Percentiles rank a stretch among this genome's conserved stretches.
Conservation (phyloP, 2,113 vertebrate species). For the Elgaria multicarinata region DNA sequence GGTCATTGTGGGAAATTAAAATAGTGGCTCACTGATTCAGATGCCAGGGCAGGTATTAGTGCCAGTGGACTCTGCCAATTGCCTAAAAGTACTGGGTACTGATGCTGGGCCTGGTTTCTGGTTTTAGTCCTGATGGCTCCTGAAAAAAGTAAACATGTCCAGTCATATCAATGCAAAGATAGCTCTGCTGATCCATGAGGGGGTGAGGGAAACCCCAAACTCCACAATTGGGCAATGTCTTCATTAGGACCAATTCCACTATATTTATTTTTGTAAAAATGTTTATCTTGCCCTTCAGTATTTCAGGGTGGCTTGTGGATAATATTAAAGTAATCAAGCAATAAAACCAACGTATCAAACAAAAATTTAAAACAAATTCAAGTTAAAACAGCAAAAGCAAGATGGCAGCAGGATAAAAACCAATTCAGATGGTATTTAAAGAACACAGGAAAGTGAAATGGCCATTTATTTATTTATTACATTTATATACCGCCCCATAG, state of each 20-base stretch:
- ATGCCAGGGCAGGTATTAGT: not conserved
- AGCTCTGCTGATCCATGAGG: not conserved
- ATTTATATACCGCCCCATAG: too few relatives aligned
- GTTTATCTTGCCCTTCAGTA: not conserved
- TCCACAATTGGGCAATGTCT: not conserved
- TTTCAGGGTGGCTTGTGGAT: not conserved
- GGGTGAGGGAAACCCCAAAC: not conserved
- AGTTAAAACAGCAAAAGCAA: not conserved
- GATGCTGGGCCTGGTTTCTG: not conserved
- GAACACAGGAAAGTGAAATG: not conserved
- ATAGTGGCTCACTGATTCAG: not conserved
- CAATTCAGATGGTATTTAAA: not conserved
- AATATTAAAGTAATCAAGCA: not conserved
- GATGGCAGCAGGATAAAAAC: not conserved
- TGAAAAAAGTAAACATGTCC: not conserved
- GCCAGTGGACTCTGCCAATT: too few relatives aligned
- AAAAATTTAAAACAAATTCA: not conserved
- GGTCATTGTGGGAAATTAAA: not conserved
- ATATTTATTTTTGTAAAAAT: not conserved
- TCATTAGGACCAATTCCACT: not conserved
- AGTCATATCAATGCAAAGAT: not conserved
- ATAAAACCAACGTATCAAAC: not conserved
- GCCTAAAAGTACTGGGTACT: not conserved
- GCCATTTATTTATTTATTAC: too few relatives aligned
- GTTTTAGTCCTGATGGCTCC: not conserved